Evolutionary conservation across 2,888 invertebrate genomes (phyloP), one percentile per base, ranked within the genome.

Genomic region (Schizotus pectinicornis): DNA sequence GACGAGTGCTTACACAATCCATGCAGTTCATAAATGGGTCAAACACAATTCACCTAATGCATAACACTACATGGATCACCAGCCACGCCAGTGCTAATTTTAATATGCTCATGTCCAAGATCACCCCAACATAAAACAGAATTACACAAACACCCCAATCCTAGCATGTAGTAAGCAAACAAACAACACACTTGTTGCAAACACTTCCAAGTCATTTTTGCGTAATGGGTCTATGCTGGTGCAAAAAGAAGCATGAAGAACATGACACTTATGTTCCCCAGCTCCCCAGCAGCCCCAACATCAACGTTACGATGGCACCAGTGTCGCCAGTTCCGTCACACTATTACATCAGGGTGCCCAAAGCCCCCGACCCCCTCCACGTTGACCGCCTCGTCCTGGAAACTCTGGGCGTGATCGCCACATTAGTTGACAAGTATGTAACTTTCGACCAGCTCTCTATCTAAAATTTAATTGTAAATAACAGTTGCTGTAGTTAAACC

Each of bases 351-450:
- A 64, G 56, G 43, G 54, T 69, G 33, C 54, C 64, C 8, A 70
- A 69, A 58, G 50, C 70, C 43, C 74, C 74, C 6, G 77, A 79
- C 71, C 84, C 81, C 38, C 81, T 75, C 61, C 79, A 78, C 50
- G 86, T 92, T 13, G 91, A 92, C 74, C 84, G 85, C 60, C 83
- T 95, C 45, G 91, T 95, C 12, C 80, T 91, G 48, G 91, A 95
- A 75, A 92, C 93, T 9, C 80, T 95, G 22, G 84, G 86, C 49
- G 85, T 92, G 34, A 92, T 95, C 61, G 87, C 92, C 55, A 88
- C 90, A 3, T 85, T 94, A 58, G 91, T 94, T 55, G 93, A 94
- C 79, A 93, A 91, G 91, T 91, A 82, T 82, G 88, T 82, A 67
- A 38, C 38, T 22, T 22, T 48, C 50, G 7, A 50, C 7, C 12